Base-by-base conservation (phyloP, 2,888 invertebrate genomes). In the Sycophila texana region DNA sequence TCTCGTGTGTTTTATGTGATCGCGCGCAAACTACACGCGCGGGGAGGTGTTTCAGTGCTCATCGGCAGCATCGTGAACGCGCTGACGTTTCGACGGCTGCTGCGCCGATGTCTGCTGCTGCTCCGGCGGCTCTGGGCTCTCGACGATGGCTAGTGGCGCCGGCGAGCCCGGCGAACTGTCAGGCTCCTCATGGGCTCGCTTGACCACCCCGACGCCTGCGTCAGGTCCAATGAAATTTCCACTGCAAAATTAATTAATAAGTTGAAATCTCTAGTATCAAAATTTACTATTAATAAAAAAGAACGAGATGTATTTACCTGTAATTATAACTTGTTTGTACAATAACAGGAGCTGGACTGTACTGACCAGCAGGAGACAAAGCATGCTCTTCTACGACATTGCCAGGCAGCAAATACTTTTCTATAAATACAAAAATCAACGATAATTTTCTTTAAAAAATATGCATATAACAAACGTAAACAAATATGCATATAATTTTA, bases 281-380 rank as follows among this genome's bases (percentile, higher is more conserved):
- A 58, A 14, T 5, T 18, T 58, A 4, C 4, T 22, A 13, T 22
- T 57, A 57, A 57, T 20, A 12, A 18, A 57, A 20, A 13, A 53
- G 22, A 22, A 73, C 51, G 0, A 30, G 7, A 14, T 26, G 55
- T 65, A 84, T 84, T 84, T 88, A 92, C 92, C 92, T 91, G 88
- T 92, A 92, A 84, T 92, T 92, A 86, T 92, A 92, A 87, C 92
- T 92, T 84, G 92, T 92, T 91, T 93, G 93, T 86, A 93, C 93
- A 87, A 93, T 93, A 85, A 93, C 93, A 84, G 93, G 93, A 86
- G 93, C 93, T 79, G 93, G 93, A 86, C 93, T 92, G 85, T 92
- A 93, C 55, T 89, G 90, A 78, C 92, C 91, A 83, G 92, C 91
- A 57, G 93, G 92, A 80, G 93, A 93, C 87, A 93, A 88, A 82